These are phyloP conservation scores for Abramis brama DNA, from an alignment of 2,113 vertebrate genomes.

Conservation along the genomic window DNA sequence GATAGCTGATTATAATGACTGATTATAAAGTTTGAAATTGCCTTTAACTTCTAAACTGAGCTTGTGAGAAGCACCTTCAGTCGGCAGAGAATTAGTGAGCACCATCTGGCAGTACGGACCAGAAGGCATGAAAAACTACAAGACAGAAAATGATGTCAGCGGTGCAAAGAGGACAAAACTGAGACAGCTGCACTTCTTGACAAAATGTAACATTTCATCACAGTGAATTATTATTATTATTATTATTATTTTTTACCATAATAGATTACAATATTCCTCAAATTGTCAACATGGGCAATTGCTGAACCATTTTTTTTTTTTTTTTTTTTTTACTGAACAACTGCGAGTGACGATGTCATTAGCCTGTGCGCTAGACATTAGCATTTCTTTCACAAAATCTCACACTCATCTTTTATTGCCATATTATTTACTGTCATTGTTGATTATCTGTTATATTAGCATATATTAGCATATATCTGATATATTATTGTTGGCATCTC, in stretches of 20 bases:
- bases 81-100: constrained; percentile 1
- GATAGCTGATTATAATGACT: neutral
- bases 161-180: neutral
- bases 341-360: neutral
- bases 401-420: neutral
- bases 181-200: constrained; percentile 13
- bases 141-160: neutral
- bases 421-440: neutral
- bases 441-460: neutral
- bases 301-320: neutral
- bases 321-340: neutral
- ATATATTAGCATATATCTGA: neutral
- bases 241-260: neutral
- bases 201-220: neutral
- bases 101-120: constrained; percentile 6
- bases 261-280: neutral
- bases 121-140: constrained; percentile 1
- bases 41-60: constrained; percentile 18
- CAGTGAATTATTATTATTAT: neutral
- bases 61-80: neutral
- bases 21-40: constrained; percentile 20
- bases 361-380: neutral
- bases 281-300: neutral
- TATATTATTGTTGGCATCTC: neutral
- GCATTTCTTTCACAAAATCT: neutral